Base-by-base conservation (phyloP, 2,888 invertebrate species). In the Drosophila emarginata region DNA sequence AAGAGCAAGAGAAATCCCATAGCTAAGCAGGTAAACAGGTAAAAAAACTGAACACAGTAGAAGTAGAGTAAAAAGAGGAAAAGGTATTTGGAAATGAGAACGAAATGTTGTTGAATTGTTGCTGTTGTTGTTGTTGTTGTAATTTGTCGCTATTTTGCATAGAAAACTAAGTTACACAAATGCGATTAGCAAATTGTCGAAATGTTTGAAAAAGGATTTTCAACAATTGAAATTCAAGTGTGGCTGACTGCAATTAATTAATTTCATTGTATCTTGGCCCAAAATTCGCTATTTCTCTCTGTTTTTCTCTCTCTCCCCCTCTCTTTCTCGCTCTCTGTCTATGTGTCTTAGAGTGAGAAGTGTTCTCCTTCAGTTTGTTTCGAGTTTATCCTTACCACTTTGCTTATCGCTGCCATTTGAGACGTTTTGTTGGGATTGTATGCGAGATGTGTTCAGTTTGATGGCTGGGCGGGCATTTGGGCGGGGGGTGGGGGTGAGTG, bases 161-260 rank as follows among this genome's bases (percentile, higher is more conserved):
- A 73, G 72, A 64, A 80, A 82, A 78, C 80, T 74, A 76, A 80
- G 73, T 73, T 71, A 56, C 23, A 64, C 67, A 77, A 84, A 84
- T 77, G 76, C 74, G 86, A 86, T 86, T 84, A 80, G 76, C 60
- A 40, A 71, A 66, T 62, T 58, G 69, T 54, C 32, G 53, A 54
- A 45, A 21, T 15, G 18, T 32, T 32, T 4, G 53, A 28, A 54
- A 54, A 77, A 67, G 63, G 72, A 45, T 28, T 62, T 54, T 71
- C 78, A 66, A 32, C 53, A 14, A 84, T 86, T 85, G 86, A 86
- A 86, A 86, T 81, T 85, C 84, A 77, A 85, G 80, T 73, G 79
- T 73, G 79, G 68, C 68, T 76, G 77, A 67, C 76, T 56, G 67
- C 81, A 81, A 80, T 76, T 81, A 84, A 86, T 84, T 86, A 81